phyloP scores from a whole-genome alignment of 2,113 vertebrate species.

The Himantopus leucocephalus region DNA sequence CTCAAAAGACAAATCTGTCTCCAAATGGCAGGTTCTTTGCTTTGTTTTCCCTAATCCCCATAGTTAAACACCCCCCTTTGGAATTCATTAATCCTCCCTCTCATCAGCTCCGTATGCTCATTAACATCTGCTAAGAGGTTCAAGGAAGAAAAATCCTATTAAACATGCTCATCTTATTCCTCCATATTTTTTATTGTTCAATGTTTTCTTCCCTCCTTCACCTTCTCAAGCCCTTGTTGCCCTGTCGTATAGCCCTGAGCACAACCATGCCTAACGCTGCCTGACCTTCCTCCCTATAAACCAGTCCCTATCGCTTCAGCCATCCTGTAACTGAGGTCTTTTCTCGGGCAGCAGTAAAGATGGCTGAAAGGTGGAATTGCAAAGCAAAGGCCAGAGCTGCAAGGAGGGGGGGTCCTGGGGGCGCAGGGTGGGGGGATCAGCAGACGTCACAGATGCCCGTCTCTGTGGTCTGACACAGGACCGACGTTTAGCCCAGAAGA shows the following conservation, averaged over 20 bases:
- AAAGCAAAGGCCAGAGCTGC: neutral
- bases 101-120: slow-evolving; percentile 50
- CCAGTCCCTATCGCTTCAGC: neutral
- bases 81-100: slow-evolving; percentile 63
- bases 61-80: slow-evolving; percentile 67
- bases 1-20: slow-evolving; percentile 5
- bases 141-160: slow-evolving; percentile 59
- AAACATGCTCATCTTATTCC: slow-evolving; percentile 36
- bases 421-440: neutral
- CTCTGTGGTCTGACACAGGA: neutral
- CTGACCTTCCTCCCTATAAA: neutral
- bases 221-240: neutral
- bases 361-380: neutral
- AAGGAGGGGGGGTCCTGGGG: neutral
- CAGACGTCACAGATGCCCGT: accelerated
- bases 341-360: neutral
- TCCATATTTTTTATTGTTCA: neutral
- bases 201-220: neutral
- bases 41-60: slow-evolving; percentile 58
- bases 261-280: neutral
- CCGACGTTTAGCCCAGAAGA: neutral
- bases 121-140: slow-evolving; percentile 59
- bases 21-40: slow-evolving; percentile 39
- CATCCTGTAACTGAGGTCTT: neutral
- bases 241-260: neutral